Conservation (phyloP, 2,797 vertebrate genomes). For the Mycteria americana region DNA sequence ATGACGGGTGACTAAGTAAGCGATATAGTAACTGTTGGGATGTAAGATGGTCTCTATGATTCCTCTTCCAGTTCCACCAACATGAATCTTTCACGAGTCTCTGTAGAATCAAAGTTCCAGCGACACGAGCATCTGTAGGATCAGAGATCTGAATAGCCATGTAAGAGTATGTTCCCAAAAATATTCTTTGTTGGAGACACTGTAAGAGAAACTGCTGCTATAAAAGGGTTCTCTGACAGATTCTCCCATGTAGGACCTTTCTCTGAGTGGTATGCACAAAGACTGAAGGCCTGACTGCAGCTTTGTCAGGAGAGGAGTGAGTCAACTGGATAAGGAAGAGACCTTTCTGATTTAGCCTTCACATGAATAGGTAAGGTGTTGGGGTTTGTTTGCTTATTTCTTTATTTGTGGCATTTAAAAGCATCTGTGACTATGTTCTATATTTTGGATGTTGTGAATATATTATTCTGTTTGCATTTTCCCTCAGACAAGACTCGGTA, state of each 20-base stretch:
- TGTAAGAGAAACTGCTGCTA: neutral
- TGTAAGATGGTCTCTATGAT: neutral
- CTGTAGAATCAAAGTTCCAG: neutral
- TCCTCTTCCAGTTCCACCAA: neutral
- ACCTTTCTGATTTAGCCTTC: neutral
- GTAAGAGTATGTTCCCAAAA: neutral
- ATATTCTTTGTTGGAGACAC: neutral
- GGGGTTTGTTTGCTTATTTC: neutral
- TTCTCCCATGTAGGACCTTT: neutral
- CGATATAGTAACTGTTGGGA: neutral
- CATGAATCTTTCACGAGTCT: neutral
- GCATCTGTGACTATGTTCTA: neutral
- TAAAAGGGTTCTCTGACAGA: neutral
- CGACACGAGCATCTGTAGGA: neutral
- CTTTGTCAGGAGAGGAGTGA: neutral
- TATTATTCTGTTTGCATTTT: neutral
- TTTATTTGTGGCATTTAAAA: neutral
- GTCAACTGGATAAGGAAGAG: neutral
- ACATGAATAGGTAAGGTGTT: neutral
- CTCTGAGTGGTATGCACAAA: neutral
- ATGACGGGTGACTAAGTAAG: neutral
- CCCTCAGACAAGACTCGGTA: neutral
- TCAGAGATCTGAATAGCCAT: fast-evolving
- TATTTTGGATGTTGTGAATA: neutral
- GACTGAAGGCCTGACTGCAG: neutral